These are phyloP conservation scores for Leguminivora glycinivorella DNA, from an alignment of 1,140 invertebrate species.

Conservation along the genomic window DNA sequence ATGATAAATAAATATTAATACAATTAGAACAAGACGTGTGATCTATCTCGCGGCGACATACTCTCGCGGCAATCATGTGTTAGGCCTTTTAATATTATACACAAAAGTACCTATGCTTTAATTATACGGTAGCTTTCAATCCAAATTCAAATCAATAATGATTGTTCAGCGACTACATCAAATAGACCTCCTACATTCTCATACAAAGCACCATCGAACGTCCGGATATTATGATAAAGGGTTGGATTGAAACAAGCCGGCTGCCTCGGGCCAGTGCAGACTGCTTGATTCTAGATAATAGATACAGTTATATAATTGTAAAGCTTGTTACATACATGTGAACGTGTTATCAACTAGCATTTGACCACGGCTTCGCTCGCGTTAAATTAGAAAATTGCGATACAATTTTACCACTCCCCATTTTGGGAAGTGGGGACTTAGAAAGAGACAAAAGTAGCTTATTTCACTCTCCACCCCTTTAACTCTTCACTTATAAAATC, in stretches of 20 bases:
- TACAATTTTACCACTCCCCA: no score
- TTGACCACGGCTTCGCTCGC: no score
- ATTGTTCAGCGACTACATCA: background rate
- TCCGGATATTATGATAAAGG: conserved; percentile 10
- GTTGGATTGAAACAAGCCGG: conserved; percentile 9
- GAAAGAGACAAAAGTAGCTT: no score
- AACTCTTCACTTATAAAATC: no score
- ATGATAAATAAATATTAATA: no score
- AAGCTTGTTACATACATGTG: background rate
- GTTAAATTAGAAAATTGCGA: no score
- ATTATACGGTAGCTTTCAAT: background rate
- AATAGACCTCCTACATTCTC: background rate
- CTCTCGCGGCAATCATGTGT: no score
- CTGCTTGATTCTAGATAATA: background rate
- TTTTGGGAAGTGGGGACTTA: no score
- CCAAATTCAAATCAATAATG: background rate
- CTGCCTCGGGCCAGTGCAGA: background rate
- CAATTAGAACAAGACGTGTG: no score
- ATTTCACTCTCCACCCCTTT: no score
- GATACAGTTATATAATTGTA: background rate
- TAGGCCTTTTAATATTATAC: no score
- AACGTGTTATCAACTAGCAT: background rate
- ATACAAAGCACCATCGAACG: background rate
- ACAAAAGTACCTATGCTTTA: background rate
- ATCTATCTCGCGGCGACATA: no score